A percentile compares a stretch with the other conserved stretches of the same genome.
Evolutionary conservation across 2,113 vertebrate genomes (phyloP).

Genomic region (Vicugna pacos): DNA sequence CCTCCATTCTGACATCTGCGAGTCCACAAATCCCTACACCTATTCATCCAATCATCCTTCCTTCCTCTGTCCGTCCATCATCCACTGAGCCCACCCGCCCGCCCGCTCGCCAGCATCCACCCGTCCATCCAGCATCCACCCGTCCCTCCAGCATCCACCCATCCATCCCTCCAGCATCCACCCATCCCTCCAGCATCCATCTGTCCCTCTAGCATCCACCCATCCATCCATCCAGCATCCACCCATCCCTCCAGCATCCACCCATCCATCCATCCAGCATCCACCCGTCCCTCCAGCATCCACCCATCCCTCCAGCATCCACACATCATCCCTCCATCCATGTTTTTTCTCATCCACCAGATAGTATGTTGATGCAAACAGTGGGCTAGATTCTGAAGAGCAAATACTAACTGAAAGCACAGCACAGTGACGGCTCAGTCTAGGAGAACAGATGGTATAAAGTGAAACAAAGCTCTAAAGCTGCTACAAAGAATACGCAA

Average conservation of each 20-base stretch:
- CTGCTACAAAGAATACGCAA: background rate
- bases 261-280: background rate
- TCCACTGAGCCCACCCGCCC: no score
- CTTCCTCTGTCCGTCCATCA: no score
- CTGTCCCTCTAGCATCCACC: fast-evolving
- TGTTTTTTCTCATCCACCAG: background rate
- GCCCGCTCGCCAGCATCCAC: no score
- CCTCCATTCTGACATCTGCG: background rate
- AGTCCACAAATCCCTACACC: no score
- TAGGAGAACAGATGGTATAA: background rate
- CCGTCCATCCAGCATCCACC: no score
- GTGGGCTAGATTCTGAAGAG: background rate
- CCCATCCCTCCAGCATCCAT: background rate
- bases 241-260: background rate
- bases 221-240: no score
- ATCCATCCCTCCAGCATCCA: no score
- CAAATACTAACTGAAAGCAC: background rate
- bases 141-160: no score
- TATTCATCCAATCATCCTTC: background rate
- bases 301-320: background rate
- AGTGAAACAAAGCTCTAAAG: background rate
- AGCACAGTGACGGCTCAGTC: background rate
- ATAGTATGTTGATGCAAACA: background rate
- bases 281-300: background rate
- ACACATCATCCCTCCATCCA: background rate